Evolutionary conservation across 2,113 vertebrate genomes (phyloP).

Genomic region (Butastur rufipennis): DNA sequence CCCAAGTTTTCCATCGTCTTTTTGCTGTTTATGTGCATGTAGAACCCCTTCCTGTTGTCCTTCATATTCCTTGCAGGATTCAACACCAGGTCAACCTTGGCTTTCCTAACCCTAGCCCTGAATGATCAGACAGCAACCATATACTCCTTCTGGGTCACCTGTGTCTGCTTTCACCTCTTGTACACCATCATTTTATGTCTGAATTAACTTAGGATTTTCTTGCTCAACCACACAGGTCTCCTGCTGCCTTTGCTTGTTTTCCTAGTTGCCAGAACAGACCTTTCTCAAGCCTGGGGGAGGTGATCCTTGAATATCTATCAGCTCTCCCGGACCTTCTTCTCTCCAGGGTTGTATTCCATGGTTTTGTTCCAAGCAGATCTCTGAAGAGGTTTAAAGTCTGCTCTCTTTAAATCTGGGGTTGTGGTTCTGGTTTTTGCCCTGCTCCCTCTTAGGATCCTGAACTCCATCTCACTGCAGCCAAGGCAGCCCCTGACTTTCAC

Average conservation of each 20-base stretch:
- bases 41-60: neutral
- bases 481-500: neutral
- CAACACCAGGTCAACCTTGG: neutral
- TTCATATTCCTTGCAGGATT: neutral
- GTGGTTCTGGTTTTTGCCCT: neutral
- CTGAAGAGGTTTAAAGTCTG: neutral
- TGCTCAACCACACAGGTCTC: neutral
- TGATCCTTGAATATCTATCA: neutral
- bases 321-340: neutral
- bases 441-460: neutral
- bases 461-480: neutral
- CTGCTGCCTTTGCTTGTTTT: neutral
- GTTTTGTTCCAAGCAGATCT: neutral
- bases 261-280: neutral
- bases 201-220: neutral
- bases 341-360: neutral
- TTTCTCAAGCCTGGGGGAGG: neutral
- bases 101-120: neutral
- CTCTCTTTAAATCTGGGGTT: neutral
- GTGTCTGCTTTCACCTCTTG: neutral
- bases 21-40: neutral
- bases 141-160: neutral
- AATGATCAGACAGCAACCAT: neutral
- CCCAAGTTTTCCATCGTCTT: neutral
- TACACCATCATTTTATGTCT: neutral